These are phyloP conservation scores for Ageneiosus marmoratus DNA, from an alignment of 2,113 vertebrate genomes.

Conservation along the genomic window DNA sequence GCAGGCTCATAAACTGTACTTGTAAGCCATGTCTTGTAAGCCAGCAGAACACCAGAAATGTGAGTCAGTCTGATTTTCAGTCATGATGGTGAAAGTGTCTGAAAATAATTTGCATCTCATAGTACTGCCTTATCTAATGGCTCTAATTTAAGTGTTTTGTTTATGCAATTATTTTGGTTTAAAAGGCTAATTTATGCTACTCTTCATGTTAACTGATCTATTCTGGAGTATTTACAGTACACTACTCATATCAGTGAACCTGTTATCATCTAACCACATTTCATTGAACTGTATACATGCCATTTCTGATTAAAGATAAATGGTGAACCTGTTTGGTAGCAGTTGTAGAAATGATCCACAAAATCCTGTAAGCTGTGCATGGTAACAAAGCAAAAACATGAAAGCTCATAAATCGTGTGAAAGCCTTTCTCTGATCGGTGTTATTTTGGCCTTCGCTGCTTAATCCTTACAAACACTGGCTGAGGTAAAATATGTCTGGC, in stretches of 20 bases:
- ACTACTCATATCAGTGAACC: neutral
- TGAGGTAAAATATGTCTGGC: neutral
- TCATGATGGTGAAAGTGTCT: neutral
- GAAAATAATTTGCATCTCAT: neutral
- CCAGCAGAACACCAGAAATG: neutral
- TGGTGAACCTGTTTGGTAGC: neutral
- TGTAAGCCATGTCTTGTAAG: constrained; percentile 3
- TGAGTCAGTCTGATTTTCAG: constrained; percentile 16
- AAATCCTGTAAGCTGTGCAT: neutral
- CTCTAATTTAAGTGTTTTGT: neutral
- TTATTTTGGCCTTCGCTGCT: constrained; percentile 1
- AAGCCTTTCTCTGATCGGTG: neutral
- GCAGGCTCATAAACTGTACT: neutral
- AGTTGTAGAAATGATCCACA: neutral
- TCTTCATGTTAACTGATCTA: neutral
- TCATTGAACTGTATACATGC: neutral
- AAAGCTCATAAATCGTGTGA: constrained; percentile 9
- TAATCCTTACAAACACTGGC: constrained; percentile 23
- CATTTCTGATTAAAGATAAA: neutral
- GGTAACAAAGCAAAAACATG: neutral
- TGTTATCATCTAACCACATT: neutral
- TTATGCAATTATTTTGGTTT: neutral
- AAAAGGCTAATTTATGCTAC: neutral
- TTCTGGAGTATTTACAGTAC: neutral
- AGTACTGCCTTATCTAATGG: neutral